Percentiles rank a stretch among this genome's conserved stretches.
These are phyloP conservation scores for Pseudolaguvia tuberculata DNA, from an alignment of 2,113 vertebrate genomes.

Conservation along the genomic window DNA sequence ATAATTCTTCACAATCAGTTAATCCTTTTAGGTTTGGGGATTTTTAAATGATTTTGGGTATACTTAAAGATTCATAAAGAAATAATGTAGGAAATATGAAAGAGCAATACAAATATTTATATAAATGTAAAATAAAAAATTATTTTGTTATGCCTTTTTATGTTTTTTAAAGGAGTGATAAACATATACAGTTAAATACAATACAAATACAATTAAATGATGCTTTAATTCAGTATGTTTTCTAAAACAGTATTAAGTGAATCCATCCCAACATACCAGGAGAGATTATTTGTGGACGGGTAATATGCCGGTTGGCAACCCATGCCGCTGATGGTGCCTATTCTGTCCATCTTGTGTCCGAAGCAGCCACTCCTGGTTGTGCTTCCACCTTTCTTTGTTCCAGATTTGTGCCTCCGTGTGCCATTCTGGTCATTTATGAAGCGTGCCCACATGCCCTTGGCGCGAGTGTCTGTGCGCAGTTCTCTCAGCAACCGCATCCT, in stretches of 20 bases:
- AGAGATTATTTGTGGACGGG: conserved; percentile 45
- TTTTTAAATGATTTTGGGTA: not conserved
- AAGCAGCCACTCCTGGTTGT: conserved; percentile 81
- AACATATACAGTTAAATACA: too few relatives aligned
- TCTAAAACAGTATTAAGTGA: not conserved
- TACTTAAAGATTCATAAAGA: not conserved
- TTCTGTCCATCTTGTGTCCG: conserved; percentile 93
- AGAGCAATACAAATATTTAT: not conserved
- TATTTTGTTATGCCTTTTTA: not conserved
- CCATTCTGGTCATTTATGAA: conserved; percentile 77
- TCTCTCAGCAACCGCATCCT: conserved; percentile 77
- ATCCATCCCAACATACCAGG: conserved; percentile 67
- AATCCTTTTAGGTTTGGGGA: not conserved
- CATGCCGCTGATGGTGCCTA: conserved; percentile 91
- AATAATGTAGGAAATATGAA: not conserved
- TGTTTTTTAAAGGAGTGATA: too few relatives aligned
- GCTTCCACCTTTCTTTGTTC: conserved; percentile 78
- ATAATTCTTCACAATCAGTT: not conserved
- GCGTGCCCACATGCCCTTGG: conserved; percentile 77
- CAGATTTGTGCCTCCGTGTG: conserved; percentile 71
- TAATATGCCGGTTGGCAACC: conserved; percentile 76
- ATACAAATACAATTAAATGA: not conserved
- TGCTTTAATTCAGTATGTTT: not conserved
- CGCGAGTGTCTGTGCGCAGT: conserved; percentile 76
- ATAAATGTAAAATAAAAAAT: not conserved